A percentile compares a stretch with the other conserved stretches of the same genome.
Conservation (phyloP, 2,888 invertebrate species). For the Notodonta ziczac region DNA sequence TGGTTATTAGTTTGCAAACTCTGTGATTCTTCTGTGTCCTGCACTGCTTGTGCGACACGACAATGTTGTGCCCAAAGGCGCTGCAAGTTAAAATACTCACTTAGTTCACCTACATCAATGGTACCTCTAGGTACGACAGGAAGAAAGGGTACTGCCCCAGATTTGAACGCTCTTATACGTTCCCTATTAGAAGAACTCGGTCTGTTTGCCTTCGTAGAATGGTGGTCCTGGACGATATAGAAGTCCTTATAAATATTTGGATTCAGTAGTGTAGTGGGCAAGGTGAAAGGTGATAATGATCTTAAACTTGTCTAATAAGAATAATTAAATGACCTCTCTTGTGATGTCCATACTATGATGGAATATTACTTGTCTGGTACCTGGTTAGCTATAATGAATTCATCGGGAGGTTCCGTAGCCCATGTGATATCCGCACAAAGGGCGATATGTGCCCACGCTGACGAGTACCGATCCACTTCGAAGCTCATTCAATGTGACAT, state of each 20-base stretch:
- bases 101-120: not conserved
- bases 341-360: not conserved
- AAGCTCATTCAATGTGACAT: conserved; percentile 84
- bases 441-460: conserved; percentile 82
- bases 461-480: conserved; percentile 79
- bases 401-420: conserved; percentile 79
- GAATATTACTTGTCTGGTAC: conserved; percentile 41
- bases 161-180: too few relatives aligned
- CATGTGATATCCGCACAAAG: conserved; percentile 82
- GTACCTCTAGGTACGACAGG: too few relatives aligned
- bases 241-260: too few relatives aligned
- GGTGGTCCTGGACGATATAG: too few relatives aligned
- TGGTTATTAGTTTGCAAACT: conserved; percentile 58
- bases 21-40: conserved; percentile 67
- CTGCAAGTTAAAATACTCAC: conserved; percentile 49
- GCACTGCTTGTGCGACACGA: conserved; percentile 73
- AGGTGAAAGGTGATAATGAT: not conserved
- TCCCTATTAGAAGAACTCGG: too few relatives aligned
- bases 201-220: too few relatives aligned
- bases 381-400: conserved; percentile 79
- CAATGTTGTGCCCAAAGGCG: conserved; percentile 80
- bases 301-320: not conserved
- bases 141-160: too few relatives aligned
- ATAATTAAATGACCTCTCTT: not conserved
- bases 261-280: not conserved